Base-by-base conservation (phyloP, 2,888 invertebrate species). In the Penaeus monodon region DNA sequence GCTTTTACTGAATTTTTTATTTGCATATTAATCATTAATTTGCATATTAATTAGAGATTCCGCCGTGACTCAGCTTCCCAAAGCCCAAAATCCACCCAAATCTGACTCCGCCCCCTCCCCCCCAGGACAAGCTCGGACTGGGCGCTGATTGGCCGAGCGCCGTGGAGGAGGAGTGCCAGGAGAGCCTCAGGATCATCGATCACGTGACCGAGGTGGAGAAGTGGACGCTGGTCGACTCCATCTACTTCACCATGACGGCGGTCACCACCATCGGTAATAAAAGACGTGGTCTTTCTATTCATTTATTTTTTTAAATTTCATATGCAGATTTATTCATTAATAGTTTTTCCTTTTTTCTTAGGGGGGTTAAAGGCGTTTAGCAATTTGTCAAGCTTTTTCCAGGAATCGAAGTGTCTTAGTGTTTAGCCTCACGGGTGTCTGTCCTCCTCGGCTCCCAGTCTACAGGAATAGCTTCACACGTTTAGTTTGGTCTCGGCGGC, bases 251-350 rank as follows among this genome's bases (percentile, higher is more conserved):
- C 44, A 89, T 89, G 89, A 85, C 89, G 14, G 85, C 74, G 10
- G 89, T 89, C 22, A 89, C 89, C 10, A 89, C 89, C n/a, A 89
- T 89, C 65, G 89, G 89, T 89, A 29, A 85, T 38, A 2, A 27
- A 17, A 27, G 27, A 14, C 20, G 38, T 8, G 22, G 29, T 12
- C 2, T 33, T 65, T 76, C 20, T 38, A 0, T 38, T 6, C 29
- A 8, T 68, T 14, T 7, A 8, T 68, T 27, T 68, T 8, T 68
- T 27, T 0, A 3, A n/a, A 22, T 4, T 38, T 6, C 6, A 2
- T 38, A 38, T 22, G 33, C 33, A 2, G n/a, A 74, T 20, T 27
- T 29, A 33, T 22, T 74, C 2, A 27, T n/a, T 2, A 14, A 27
- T n/a, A 22, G 74, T 33, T 33, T 66, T 14, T 20, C n/a, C 33